Conservation (phyloP, 2,888 invertebrate genomes). For the Portevinia maculata region DNA sequence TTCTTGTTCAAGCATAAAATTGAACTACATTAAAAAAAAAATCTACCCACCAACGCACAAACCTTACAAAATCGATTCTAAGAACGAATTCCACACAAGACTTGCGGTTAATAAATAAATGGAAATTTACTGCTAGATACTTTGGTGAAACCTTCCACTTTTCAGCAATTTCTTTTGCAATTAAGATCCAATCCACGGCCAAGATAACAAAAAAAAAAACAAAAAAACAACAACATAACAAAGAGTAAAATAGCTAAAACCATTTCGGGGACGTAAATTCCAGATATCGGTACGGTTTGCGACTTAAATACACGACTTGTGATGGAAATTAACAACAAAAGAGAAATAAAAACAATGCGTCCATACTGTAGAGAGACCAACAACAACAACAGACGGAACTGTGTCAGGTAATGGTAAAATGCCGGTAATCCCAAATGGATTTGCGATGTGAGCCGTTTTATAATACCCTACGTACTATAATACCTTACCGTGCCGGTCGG, state of each 20-base stretch:
- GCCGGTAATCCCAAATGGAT: conserved; percentile 64
- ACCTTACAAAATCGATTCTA: conserved; percentile 33
- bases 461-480: conserved; percentile 17
- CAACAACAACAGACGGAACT: conserved; percentile 58
- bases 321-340: conserved; percentile 40
- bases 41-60: conserved; percentile 25
- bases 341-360: conserved; percentile 8
- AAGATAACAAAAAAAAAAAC: conserved; percentile 45
- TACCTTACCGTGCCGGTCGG: background rate
- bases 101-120: conserved; percentile 3
- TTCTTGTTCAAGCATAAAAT: conserved; percentile 35
- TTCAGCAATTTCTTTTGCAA: conserved; percentile 34
- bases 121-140: conserved; percentile 21
- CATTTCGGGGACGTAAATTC: conserved; percentile 45
- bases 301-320: conserved; percentile 3
- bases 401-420: conserved; percentile 50
- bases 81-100: conserved; percentile 34
- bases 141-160: conserved; percentile 10
- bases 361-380: conserved; percentile 3
- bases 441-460: conserved; percentile 60
- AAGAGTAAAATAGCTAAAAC: background rate
- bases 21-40: conserved; percentile 14
- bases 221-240: conserved; percentile 37
- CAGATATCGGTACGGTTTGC: conserved; percentile 24
- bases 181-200: conserved; percentile 62